Conservation (phyloP, 2,888 invertebrate species). For the Melitaea athalia region DNA sequence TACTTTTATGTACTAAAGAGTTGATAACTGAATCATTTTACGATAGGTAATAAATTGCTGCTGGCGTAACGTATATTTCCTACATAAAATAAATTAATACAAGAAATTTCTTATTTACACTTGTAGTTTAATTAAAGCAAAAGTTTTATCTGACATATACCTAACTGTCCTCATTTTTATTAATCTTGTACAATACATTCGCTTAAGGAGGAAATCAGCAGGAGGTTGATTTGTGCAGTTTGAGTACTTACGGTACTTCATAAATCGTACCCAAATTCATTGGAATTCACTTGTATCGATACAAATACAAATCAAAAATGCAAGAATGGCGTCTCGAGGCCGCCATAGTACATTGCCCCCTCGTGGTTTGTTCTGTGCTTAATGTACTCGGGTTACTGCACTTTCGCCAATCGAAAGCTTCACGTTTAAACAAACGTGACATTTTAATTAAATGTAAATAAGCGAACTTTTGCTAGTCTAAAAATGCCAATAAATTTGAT, state of each 20-base stretch:
- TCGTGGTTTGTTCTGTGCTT: slow-evolving; percentile 37
- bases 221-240: neutral
- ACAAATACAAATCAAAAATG: slow-evolving; percentile 53
- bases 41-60: no score
- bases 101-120: no score
- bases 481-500: neutral
- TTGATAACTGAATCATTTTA: neutral
- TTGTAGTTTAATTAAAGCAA: no score
- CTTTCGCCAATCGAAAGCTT: slow-evolving; percentile 37
- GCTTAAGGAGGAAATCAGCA: neutral
- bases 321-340: slow-evolving; percentile 59
- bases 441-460: slow-evolving; percentile 17
- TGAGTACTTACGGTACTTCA: neutral
- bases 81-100: no score
- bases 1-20: neutral
- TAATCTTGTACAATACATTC: neutral
- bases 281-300: slow-evolving; percentile 34
- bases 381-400: slow-evolving; percentile 34
- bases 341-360: slow-evolving; percentile 64
- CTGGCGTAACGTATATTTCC: no score
- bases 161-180: neutral
- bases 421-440: slow-evolving; percentile 26
- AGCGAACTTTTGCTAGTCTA: slow-evolving; percentile 12
- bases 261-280: slow-evolving; percentile 15
- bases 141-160: no score